Evolutionary conservation across 2,113 vertebrate species (phyloP).

Genomic region (Leucopsar rothschildi): DNA sequence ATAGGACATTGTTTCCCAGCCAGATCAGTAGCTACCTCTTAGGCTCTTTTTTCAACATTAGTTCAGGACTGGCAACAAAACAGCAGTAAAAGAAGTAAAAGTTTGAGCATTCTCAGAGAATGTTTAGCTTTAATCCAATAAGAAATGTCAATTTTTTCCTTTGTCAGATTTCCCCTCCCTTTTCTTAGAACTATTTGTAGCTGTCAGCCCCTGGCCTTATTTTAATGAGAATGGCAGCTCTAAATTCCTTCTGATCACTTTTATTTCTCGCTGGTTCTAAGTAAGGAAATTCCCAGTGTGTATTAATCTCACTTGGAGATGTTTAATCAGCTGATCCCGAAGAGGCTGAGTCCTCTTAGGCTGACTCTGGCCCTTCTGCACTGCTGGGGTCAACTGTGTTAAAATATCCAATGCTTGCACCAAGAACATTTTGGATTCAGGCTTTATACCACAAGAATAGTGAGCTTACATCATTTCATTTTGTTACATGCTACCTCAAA

Average conservation of each 20-base stretch:
- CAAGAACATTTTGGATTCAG: not conserved
- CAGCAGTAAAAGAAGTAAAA: not conserved
- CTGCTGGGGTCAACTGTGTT: not conserved
- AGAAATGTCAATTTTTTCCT: not conserved
- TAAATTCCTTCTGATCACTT: conserved; percentile 55
- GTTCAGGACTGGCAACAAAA: conserved; percentile 2
- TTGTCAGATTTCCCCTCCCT: not conserved
- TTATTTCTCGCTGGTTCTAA: conserved; percentile 43
- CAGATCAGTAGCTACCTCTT: conserved; percentile 66
- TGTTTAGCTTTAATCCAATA: conserved; percentile 4
- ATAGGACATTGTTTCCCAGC: conserved; percentile 70
- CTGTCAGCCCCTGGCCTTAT: conserved; percentile 6
- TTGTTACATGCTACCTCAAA: not conserved
- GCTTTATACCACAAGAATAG: not conserved
- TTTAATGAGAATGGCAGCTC: conserved; percentile 48
- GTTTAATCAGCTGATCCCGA: conserved; percentile 52
- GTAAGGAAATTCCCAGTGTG: conserved; percentile 13
- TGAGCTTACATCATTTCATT: not conserved
- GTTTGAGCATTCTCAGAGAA: not conserved
- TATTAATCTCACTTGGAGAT: conserved; percentile 34
- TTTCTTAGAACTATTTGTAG: not conserved
- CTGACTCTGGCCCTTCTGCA: not conserved
- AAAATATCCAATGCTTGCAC: not conserved
- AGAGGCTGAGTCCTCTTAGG: not conserved
- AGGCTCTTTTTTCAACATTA: not conserved